These are phyloP conservation scores for Drosophila falleni DNA, from an alignment of 2,888 invertebrate species.

Conservation along the genomic window DNA sequence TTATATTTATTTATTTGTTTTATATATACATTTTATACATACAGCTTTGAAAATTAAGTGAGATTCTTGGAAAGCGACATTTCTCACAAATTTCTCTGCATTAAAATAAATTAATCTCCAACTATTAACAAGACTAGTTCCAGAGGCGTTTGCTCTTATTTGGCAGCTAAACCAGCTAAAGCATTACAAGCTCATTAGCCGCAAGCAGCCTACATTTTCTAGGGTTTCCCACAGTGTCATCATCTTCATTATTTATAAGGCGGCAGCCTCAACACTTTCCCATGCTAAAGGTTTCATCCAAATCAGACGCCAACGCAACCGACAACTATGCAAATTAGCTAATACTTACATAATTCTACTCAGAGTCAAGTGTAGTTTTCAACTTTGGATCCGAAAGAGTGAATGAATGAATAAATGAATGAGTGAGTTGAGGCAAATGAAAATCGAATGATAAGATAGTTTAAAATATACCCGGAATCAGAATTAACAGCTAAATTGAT, in stretches of 20 bases:
- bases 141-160: constrained; percentile 21
- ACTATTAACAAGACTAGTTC: constrained; percentile 8
- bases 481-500: not conserved
- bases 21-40: too few species aligned
- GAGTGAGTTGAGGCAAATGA: not conserved
- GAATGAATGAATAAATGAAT: not conserved
- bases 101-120: not conserved
- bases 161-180: constrained; percentile 6
- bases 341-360: constrained; percentile 59
- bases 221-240: constrained; percentile 77
- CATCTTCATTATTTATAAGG: constrained; percentile 42
- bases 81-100: not conserved
- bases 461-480: not conserved
- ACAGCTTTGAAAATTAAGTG: not conserved
- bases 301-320: constrained; percentile 70
- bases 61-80: not conserved
- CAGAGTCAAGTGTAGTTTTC: constrained; percentile 49
- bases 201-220: constrained; percentile 69
- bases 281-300: constrained; percentile 54
- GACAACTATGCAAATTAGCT: constrained; percentile 75
- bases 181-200: constrained; percentile 74
- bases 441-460: too few species aligned
- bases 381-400: constrained; percentile 32
- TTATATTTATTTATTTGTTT: not conserved
- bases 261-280: constrained; percentile 67